Conservation (phyloP, 2,797 vertebrate species). For the Pipistrellus pygmaeus region DNA sequence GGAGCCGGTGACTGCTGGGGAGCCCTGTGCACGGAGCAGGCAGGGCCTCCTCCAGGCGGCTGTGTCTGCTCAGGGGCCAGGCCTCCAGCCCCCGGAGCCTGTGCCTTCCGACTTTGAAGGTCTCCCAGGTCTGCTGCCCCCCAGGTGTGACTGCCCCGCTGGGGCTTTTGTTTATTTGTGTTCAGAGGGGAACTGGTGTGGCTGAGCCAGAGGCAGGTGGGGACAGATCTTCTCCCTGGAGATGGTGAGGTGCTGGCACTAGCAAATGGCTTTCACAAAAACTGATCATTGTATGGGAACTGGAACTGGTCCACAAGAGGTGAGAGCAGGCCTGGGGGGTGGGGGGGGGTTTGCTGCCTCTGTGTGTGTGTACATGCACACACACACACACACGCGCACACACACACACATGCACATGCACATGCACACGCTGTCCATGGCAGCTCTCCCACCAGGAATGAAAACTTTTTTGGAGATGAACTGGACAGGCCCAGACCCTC, state of each 20-base stretch:
- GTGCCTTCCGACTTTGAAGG: slow-evolving; percentile 58
- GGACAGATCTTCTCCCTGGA: slow-evolving; percentile 18
- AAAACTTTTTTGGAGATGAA: slow-evolving; percentile 59
- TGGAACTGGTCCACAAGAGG: background rate
- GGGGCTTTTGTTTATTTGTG: slow-evolving; percentile 52
- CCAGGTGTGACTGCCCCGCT: background rate
- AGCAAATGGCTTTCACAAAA: background rate
- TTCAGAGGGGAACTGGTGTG: slow-evolving; percentile 72
- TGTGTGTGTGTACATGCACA: background rate
- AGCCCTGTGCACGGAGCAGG: slow-evolving; percentile 74
- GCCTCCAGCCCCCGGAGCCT: background rate
- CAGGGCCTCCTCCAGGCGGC: slow-evolving; percentile 81
- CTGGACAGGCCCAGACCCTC: slow-evolving; percentile 14
- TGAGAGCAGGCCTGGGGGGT: background rate
- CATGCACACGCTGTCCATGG: background rate
- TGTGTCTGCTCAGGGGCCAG: slow-evolving; percentile 60
- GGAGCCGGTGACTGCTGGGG: slow-evolving; percentile 35
- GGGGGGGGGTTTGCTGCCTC: accelerated
- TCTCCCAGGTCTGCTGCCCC: background rate
- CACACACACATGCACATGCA: no score
- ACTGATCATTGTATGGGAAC: background rate
- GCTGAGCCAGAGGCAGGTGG: slow-evolving; percentile 46
- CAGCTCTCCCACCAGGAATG: slow-evolving; percentile 42
- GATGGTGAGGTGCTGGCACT: slow-evolving; percentile 25
- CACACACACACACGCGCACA: no score